Evolutionary conservation across 2,797 vertebrate species (phyloP).

Genomic region (Aulostomus chinensis): DNA sequence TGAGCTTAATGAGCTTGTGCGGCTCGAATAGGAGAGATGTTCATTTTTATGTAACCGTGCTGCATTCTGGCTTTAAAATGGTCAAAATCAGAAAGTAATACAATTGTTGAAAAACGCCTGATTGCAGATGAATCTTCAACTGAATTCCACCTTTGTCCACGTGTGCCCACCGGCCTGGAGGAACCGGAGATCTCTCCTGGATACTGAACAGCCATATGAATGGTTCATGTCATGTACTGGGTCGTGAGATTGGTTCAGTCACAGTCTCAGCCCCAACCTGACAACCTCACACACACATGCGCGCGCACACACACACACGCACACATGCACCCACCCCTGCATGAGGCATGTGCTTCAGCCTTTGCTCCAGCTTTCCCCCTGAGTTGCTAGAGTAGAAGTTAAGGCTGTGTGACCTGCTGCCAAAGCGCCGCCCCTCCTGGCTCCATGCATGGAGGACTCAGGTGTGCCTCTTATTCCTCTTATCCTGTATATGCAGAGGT

Average conservation of each 20-base stretch:
- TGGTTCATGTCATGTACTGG: constrained; percentile 43
- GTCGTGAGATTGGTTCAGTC: constrained; percentile 55
- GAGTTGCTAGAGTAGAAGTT: constrained; percentile 27
- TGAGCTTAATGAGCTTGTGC: no score
- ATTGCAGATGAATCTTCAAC: no score
- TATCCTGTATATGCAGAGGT: constrained; percentile 25
- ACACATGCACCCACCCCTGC: constrained; percentile 1
- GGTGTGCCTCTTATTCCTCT: constrained; percentile 50
- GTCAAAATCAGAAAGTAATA: no score
- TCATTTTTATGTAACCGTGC: no score
- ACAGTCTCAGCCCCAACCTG: constrained; percentile 45
- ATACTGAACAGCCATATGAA: constrained; percentile 29
- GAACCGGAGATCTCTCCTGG: not conserved
- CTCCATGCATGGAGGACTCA: constrained; percentile 55
- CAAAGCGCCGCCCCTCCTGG: constrained; percentile 3
- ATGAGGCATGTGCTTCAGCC: no score
- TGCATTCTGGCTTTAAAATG: no score
- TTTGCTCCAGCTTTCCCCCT: constrained; percentile 9
- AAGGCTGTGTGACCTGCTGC: constrained; percentile 6
- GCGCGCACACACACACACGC: constrained; percentile 22
- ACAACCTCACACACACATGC: constrained; percentile 14
- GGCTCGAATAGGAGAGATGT: no score
- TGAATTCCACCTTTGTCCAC: not conserved
- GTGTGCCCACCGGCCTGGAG: not conserved
- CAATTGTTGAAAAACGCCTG: no score